phyloP scores from a whole-genome alignment of 2,888 invertebrate species.

The Clistopyga incitator region DNA sequence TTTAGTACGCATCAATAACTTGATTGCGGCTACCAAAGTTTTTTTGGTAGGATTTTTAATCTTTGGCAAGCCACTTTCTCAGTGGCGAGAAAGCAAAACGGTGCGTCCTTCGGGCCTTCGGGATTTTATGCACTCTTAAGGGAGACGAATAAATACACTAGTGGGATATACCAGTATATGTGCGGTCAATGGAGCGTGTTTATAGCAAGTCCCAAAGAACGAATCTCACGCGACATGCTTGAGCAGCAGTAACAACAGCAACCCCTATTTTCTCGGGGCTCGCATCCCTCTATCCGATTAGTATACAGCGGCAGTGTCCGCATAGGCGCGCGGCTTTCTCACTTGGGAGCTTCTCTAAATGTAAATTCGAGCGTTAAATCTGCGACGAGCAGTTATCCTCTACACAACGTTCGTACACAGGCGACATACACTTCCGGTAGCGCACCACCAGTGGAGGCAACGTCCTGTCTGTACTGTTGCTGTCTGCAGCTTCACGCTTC shows the following conservation, averaged over 20 bases:
- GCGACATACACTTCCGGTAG: slow-evolving; percentile 24
- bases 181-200: slow-evolving; percentile 74
- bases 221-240: slow-evolving; percentile 70
- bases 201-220: slow-evolving; percentile 73
- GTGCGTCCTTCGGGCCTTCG: too few species aligned
- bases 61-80: too few species aligned
- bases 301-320: slow-evolving; percentile 71
- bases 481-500: slow-evolving; percentile 27
- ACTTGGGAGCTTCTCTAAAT: slow-evolving; percentile 79
- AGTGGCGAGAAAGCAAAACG: too few species aligned
- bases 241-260: slow-evolving; percentile 29
- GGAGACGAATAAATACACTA: slow-evolving; percentile 12
- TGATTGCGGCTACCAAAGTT: too few species aligned
- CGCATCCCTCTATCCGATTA: slow-evolving; percentile 76
- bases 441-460: slow-evolving; percentile 2
- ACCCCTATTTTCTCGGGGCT: slow-evolving; percentile 74
- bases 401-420: slow-evolving; percentile 56
- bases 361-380: slow-evolving; percentile 81
- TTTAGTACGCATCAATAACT: too few species aligned
- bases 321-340: slow-evolving; percentile 44
- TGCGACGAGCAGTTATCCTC: slow-evolving; percentile 67
- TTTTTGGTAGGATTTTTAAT: too few species aligned
- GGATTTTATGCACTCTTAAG: too few species aligned
- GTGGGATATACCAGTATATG: slow-evolving; percentile 22
- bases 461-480: slow-evolving; percentile 40